Base-by-base conservation (phyloP, 2,113 vertebrate genomes). In the Anoura caudifer region DNA sequence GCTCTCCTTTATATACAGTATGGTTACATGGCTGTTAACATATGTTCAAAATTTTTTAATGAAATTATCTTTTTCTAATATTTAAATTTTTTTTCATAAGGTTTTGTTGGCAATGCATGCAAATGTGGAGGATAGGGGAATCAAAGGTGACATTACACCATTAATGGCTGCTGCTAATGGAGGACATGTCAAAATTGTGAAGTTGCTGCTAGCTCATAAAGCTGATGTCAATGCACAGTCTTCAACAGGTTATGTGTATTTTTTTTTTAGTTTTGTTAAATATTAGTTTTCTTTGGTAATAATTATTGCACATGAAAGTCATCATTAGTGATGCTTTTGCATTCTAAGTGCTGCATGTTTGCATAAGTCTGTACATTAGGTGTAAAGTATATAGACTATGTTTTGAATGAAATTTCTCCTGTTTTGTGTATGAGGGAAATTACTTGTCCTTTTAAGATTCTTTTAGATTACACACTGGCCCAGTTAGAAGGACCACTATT, bases 111-210 rank as follows among this genome's bases (percentile, higher is more conserved):
- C 99, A 85, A 99, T 99, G 99, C 99, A 99, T 89, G 99, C 99
- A 83, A 99, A 99, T 96, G 99, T 99, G 63, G 99, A 99, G 98
- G 99, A 99, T 98, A 98, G 99, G 94, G 99, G 99, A 63, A 99
- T 99, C 98, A 99, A 99, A 97, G 99, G 99, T 94, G 99, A 99
- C 98, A 99, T 99, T 97, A 99, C 99, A 5, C 99, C 99, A 97
- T 99, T 99, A 4, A 99, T 99, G 99, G 99, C 99, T 97, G 99
- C 99, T 97, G 99, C 99, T 98, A 99, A 99, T 24, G 99, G 99
- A 10, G 99, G 99, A 87, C 99, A 99, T 15, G 99, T 99, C 96
- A 99, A 99, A 98, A 99, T 99, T 41, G 99, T 99, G 97, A 99
- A 99, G 98, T 98, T 99, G 98, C 99, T 99, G 97, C 99, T 99